Evolutionary conservation across 2,888 invertebrate species (phyloP).

Genomic region (Habroteleia sp.): DNA sequence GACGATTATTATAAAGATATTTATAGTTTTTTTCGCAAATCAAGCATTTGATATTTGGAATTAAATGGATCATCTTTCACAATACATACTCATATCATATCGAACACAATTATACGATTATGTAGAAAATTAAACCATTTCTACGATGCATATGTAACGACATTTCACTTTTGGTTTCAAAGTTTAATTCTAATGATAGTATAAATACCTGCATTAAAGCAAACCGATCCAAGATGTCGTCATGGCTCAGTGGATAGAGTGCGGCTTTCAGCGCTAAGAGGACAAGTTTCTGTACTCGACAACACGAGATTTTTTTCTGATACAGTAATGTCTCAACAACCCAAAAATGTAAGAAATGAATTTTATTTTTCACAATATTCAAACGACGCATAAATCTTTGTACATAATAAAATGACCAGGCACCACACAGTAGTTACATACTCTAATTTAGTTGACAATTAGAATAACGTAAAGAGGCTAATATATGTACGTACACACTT

Average conservation of each 20-base stretch:
- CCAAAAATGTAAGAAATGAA: constrained; percentile 47
- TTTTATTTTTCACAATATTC: constrained; percentile 42
- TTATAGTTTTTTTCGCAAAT: too few species aligned
- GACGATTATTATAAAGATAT: too few species aligned
- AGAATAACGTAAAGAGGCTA: too few species aligned
- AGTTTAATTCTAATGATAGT: constrained; percentile 31
- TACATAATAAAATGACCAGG: constrained; percentile 1
- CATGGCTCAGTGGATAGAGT: constrained; percentile 58
- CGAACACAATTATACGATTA: constrained; percentile 15
- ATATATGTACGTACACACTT: too few species aligned
- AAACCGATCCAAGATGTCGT: constrained; percentile 54
- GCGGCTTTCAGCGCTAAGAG: constrained; percentile 50
- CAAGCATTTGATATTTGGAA: too few species aligned
- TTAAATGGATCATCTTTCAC: constrained; percentile 21
- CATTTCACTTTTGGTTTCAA: constrained; percentile 16
- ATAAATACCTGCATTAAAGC: constrained; percentile 57
- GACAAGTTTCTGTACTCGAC: constrained; percentile 57
- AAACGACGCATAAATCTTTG: constrained; percentile 20
- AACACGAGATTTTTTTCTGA: constrained; percentile 60
- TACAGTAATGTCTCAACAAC: constrained; percentile 60
- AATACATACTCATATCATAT: constrained; percentile 18
- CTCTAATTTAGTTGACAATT: too few species aligned
- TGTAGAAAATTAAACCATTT: constrained; percentile 23
- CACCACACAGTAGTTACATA: too few species aligned
- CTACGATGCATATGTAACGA: constrained; percentile 20